Percentiles rank a stretch among this genome's conserved stretches.
Evolutionary conservation across 2,113 vertebrate species (phyloP).

Genomic region (Thinocorus orbignyianus): DNA sequence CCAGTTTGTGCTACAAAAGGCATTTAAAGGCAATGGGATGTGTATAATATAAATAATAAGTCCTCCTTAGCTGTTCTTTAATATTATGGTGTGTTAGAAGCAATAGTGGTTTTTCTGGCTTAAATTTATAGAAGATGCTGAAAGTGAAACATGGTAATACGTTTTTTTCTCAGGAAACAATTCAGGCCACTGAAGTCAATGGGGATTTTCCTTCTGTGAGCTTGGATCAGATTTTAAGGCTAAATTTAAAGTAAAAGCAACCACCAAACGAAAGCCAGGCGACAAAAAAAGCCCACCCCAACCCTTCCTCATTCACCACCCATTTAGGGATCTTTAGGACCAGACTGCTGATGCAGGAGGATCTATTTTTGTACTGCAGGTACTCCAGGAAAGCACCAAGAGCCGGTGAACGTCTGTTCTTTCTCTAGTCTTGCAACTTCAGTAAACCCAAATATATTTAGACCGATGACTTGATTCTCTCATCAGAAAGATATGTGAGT

Average conservation of each 20-base stretch:
- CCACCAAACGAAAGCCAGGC: not conserved
- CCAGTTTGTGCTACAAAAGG: not conserved
- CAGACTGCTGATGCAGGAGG: not conserved
- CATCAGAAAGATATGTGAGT: conserved; percentile 61
- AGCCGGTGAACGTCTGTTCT: not conserved
- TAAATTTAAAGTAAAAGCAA: not conserved
- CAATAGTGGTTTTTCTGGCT: not conserved
- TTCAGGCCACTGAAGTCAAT: not conserved
- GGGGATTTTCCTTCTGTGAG: not conserved
- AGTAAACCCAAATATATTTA: conserved; percentile 13
- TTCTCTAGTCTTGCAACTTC: not conserved
- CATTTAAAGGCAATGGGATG: not conserved
- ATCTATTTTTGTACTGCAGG: not conserved
- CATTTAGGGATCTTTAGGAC: not conserved
- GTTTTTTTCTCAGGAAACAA: not conserved
- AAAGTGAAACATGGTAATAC: not conserved
- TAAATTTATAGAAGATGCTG: not conserved
- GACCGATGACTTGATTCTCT: conserved; percentile 49
- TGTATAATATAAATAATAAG: not conserved
- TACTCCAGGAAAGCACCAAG: not conserved
- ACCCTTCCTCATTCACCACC: not conserved
- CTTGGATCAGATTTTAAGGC: not conserved
- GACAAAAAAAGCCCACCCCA: no score
- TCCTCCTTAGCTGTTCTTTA: not conserved
- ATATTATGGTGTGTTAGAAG: not conserved